Conservation (phyloP, 30 jellyfish, hydroid and myxozoan genomes). For the Rhopilema esculentum region DNA sequence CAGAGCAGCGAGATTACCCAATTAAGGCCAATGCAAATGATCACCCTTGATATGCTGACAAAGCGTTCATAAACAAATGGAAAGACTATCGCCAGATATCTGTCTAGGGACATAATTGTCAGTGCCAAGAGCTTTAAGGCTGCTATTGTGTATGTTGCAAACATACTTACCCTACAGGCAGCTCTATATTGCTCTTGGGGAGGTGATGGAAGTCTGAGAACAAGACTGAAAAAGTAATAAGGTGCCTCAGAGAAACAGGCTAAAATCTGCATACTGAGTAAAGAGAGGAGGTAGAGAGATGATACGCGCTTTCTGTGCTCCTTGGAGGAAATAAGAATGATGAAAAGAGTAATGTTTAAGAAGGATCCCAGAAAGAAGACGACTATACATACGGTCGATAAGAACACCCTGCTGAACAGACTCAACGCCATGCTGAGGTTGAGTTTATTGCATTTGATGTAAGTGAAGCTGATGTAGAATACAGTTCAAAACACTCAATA, state of each 20-base stretch:
- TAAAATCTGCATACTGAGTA: constrained; percentile 12
- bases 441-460: neutral
- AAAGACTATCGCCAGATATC: constrained; percentile 32
- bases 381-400: constrained; percentile 20
- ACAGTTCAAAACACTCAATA: no score
- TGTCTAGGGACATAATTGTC: constrained; percentile 39
- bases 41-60: constrained; percentile 1
- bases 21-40: neutral
- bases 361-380: constrained; percentile 39
- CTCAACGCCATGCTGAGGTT: constrained; percentile 6
- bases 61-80: constrained; percentile 36
- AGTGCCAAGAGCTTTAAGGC: constrained; percentile 5
- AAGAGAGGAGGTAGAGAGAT: constrained; percentile 22
- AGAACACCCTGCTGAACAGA: constrained; percentile 1
- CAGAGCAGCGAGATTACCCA: neutral
- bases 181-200: constrained; percentile 29
- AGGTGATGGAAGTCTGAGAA: constrained; percentile 32
- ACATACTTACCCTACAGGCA: constrained; percentile 39
- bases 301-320: constrained; percentile 14
- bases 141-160: constrained; percentile 16
- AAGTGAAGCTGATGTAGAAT: neutral
- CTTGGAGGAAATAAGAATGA: constrained; percentile 19
- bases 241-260: constrained; percentile 61
- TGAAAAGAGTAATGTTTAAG: constrained; percentile 16
- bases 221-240: constrained; percentile 42